Conservation (phyloP, 2,113 vertebrate species). For the Columbina picui region DNA sequence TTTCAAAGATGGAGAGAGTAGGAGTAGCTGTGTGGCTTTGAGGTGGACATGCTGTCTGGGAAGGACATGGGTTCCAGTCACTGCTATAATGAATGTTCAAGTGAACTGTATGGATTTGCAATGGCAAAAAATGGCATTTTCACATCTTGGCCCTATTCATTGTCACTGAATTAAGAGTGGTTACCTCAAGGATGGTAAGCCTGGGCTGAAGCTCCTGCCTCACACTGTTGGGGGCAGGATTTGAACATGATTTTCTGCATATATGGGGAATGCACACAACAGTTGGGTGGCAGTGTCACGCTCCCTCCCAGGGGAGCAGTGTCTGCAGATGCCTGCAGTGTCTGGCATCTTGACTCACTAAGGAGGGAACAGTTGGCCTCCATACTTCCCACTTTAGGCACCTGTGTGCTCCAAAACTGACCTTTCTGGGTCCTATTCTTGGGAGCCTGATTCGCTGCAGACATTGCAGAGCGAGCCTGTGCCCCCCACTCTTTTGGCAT, state of each 20-base stretch:
- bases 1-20: not conserved
- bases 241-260: not conserved
- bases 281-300: not conserved
- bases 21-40: not conserved
- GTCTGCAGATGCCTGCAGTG: no score
- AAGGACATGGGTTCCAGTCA: rapidly evolving
- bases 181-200: not conserved
- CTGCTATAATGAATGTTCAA: not conserved
- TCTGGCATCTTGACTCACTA: not conserved
- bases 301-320: not conserved
- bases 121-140: not conserved
- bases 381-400: not conserved
- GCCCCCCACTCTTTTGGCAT: not conserved
- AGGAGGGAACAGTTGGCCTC: not conserved
- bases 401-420: not conserved
- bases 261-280: rapidly evolving
- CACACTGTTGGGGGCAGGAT: not conserved
- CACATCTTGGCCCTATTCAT: not conserved
- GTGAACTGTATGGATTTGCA: not conserved
- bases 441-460: not conserved
- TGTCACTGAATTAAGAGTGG: not conserved
- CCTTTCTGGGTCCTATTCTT: not conserved
- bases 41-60: not conserved
- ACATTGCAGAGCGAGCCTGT: not conserved
- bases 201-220: not conserved